Evolutionary conservation across 1,140 invertebrate genomes (phyloP).

Genomic region (Drosophila azteca): DNA sequence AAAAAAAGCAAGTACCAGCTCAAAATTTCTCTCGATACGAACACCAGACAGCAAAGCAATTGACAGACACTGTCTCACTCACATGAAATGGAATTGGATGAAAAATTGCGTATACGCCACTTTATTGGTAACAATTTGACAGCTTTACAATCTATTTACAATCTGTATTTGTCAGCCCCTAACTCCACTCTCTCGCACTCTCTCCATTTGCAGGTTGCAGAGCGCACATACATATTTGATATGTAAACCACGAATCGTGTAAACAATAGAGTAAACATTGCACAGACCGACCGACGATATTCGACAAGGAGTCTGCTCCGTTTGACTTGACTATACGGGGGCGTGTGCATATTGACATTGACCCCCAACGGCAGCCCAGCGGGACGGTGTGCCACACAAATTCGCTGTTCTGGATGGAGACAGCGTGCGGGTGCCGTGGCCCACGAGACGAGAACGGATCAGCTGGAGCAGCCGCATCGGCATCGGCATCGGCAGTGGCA

Average conservation of each 20-base stretch:
- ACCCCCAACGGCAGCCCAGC: background rate
- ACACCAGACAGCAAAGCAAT: slow-evolving; percentile 4
- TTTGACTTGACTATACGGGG: slow-evolving; percentile 15
- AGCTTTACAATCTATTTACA: too few species aligned
- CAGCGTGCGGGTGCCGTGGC: slow-evolving; percentile 41
- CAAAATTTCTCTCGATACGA: slow-evolving; percentile 1
- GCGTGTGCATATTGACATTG: slow-evolving; percentile 17
- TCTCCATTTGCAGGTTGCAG: slow-evolving; percentile 35
- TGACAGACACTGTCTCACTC: slow-evolving; percentile 3
- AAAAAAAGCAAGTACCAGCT: slow-evolving; percentile 6
- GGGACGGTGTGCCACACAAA: slow-evolving; percentile 9
- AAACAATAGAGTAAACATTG: slow-evolving; percentile 52
- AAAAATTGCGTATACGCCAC: slow-evolving; percentile 47
- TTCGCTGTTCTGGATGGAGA: slow-evolving; percentile 61
- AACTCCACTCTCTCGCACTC: slow-evolving; percentile 2
- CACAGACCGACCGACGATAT: slow-evolving; percentile 29
- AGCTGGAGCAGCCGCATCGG: slow-evolving; percentile 27
- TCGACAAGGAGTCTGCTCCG: background rate
- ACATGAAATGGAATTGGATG: background rate
- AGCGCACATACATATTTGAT: slow-evolving; percentile 24
- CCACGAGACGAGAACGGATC: slow-evolving; percentile 38
- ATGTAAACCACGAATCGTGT: slow-evolving; percentile 43
- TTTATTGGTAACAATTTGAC: slow-evolving; percentile 6
- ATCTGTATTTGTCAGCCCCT: background rate
- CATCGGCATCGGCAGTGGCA: background rate